A percentile compares a stretch with the other conserved stretches of the same genome.
Conservation (phyloP, 2,797 vertebrate genomes). For the Gymnocypris eckloni region DNA sequence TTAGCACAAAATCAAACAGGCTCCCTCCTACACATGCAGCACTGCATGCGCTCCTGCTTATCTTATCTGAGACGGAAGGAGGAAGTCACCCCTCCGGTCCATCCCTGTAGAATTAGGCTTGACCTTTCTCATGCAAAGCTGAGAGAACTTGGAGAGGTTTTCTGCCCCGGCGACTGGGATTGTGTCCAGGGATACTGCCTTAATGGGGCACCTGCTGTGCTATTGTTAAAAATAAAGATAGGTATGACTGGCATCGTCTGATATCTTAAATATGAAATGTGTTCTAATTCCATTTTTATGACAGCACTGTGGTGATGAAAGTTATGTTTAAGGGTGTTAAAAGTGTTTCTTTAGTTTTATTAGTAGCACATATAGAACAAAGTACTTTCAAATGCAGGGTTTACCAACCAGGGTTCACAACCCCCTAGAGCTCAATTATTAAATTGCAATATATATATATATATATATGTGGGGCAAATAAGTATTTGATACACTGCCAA, state of each 20-base stretch:
- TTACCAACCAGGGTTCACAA: background rate
- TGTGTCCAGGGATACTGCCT: conserved; percentile 35
- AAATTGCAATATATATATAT: too few relatives aligned
- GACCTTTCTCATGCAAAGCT: conserved; percentile 75
- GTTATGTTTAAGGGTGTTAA: background rate
- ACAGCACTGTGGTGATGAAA: background rate
- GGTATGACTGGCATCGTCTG: conserved; percentile 10
- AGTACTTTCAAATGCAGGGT: background rate
- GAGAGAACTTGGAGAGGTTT: conserved; percentile 44
- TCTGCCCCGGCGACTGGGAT: conserved; percentile 33
- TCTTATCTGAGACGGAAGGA: conserved; percentile 72
- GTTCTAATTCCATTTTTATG: background rate
- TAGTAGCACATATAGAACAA: background rate
- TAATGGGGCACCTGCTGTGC: conserved; percentile 41
- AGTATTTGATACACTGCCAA: too few relatives aligned
- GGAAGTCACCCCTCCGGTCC: conserved; percentile 63
- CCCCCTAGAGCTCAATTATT: background rate
- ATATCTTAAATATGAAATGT: conserved; percentile 11
- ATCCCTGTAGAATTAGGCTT: conserved; percentile 61
- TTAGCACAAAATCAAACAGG: conserved; percentile 63
- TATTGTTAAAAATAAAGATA: conserved; percentile 43
- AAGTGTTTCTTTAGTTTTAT: background rate
- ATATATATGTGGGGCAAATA: too few relatives aligned
- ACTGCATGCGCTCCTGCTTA: conserved; percentile 44
- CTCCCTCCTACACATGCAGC: conserved; percentile 55